These are phyloP conservation scores for Leptopterna dolabrata DNA, from an alignment of 2,888 invertebrate species.

Conservation along the genomic window DNA sequence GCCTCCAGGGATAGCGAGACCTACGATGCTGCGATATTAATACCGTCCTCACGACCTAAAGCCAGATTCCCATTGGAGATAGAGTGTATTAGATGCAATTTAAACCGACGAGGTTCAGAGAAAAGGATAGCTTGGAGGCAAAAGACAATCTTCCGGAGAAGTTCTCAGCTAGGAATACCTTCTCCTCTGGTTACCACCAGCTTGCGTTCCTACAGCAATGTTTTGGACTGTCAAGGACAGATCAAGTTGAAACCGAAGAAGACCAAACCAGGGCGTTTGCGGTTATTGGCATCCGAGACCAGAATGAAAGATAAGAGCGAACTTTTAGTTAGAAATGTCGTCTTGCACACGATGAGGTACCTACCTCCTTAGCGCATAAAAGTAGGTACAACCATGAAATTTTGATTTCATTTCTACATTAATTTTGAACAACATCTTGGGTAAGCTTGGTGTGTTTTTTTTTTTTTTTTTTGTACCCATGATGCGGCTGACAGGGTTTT, in stretches of 20 bases:
- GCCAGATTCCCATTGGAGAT: conserved; percentile 19
- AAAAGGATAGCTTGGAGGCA: neutral
- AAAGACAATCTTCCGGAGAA: neutral
- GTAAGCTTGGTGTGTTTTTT: too few relatives aligned
- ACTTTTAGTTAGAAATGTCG: neutral
- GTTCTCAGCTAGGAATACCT: neutral
- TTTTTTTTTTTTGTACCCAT: too few relatives aligned
- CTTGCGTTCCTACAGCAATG: neutral
- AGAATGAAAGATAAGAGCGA: neutral
- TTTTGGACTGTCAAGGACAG: neutral
- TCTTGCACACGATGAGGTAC: neutral
- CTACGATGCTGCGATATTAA: conserved; percentile 44
- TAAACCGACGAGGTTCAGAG: conserved; percentile 19
- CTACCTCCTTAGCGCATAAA: too few relatives aligned
- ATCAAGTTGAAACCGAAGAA: neutral
- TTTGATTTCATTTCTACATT: too few relatives aligned
- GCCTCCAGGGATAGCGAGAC: conserved; percentile 11
- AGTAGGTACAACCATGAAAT: too few relatives aligned
- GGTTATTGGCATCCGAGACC: neutral
- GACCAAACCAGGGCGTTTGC: neutral
- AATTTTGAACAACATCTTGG: too few relatives aligned
- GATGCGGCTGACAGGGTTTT: too few relatives aligned
- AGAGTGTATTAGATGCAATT: conserved; percentile 6
- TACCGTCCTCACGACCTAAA: conserved; percentile 40
- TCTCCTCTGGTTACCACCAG: neutral